Conservation (phyloP, 2,888 invertebrate species). For the Mantis religiosa region DNA sequence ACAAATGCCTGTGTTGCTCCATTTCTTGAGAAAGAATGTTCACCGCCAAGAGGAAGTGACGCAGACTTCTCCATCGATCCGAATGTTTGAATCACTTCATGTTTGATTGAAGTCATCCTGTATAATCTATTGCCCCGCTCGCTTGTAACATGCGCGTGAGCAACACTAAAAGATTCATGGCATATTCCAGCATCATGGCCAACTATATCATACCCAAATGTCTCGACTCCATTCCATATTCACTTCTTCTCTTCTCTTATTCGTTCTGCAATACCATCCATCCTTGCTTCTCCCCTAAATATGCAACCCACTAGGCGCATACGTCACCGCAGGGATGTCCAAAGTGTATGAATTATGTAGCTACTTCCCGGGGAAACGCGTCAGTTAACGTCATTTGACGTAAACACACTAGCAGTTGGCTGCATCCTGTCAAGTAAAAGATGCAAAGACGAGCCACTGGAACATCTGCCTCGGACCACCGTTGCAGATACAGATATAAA, state of each 20-base stretch:
- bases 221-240: not conserved
- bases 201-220: not conserved
- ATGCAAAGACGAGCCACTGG: too few relatives aligned
- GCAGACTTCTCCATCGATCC: too few relatives aligned
- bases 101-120: slow-evolving; percentile 4
- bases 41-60: not conserved
- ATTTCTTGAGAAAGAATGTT: not conserved
- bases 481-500: too few relatives aligned
- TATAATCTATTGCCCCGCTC: not conserved
- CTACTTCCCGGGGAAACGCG: too few relatives aligned
- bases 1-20: not conserved
- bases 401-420: too few relatives aligned
- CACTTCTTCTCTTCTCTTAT: not conserved
- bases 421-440: too few relatives aligned
- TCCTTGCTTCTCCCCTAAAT: not conserved
- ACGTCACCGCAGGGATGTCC: not conserved
- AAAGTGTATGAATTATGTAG: not conserved
- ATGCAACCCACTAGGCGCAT: not conserved
- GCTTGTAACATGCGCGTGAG: not conserved
- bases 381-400: too few relatives aligned
- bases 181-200: not conserved
- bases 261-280: not conserved
- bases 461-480: too few relatives aligned
- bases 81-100: slow-evolving; percentile 1
- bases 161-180: slow-evolving; percentile 4